Evolutionary conservation across 2,797 vertebrate genomes (phyloP), one percentile per base, ranked within the genome.

Genomic region (Pseudocheirus occidentalis): DNA sequence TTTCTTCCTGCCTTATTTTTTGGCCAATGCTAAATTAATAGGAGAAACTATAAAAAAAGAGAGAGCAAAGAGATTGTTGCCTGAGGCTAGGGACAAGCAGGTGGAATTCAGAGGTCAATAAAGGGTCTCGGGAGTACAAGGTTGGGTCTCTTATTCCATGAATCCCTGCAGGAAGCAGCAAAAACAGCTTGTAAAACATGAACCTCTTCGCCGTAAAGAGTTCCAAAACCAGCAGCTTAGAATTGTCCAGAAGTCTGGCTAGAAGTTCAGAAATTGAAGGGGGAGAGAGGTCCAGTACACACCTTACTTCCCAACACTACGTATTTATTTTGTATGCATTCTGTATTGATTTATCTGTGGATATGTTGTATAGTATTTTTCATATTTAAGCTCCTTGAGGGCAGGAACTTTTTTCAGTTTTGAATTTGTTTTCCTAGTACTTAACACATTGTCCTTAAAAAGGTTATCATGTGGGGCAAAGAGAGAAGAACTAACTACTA

Each of bases 1-100:
- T 40, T 87, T 27, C 7, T 87, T 87, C 73, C 73, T 87, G 40
- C 21, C 21, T 50, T 27, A 24, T 87, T 87, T 46, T 87, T 46
- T 24, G 12, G 21, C n/a, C 73, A 46, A 87, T 46, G 7, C 40
- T 24, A 21, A 18, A 81, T 46, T 50, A 40, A 87, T 87, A 27
- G 40, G 40, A 50, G 40, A 87, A 87, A 27, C 9, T 50, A 46
- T 40, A 6, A 16, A n/a, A 66, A n/a, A n/a, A n/a, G 12, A 31
- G 14, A 40, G 7, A 24, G 55, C 59, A 0, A 9, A 27, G 50
- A 50, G 29, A 2, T 31, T 9, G 28, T 12, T 40, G 55, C 3
- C 1, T 58, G n/a, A 0, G 40, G 31, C 55, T 1, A 0, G 0
- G 0, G 18, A 14, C 0, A 0, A 12, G 5, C 55, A 24, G 31